Conservation (phyloP, 2,113 vertebrate species). For the Parus major region DNA sequence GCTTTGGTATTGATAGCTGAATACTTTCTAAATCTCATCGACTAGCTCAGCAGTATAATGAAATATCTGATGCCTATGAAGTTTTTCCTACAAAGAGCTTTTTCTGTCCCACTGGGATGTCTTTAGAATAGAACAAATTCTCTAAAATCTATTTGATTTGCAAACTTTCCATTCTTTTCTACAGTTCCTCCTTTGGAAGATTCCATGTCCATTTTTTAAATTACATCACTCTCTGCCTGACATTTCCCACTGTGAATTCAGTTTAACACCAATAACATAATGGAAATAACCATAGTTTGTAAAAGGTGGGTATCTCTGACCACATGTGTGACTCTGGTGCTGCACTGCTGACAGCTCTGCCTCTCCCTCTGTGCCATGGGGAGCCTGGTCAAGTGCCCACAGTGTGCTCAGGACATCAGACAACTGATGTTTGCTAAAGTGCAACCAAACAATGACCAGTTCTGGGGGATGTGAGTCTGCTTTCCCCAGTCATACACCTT, state of each 20-base stretch:
- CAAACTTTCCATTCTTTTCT: background rate
- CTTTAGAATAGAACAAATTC: background rate
- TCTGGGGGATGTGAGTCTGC: rapidly evolving
- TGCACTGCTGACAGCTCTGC: background rate
- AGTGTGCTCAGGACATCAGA: background rate
- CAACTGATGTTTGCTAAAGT: background rate
- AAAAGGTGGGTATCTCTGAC: background rate
- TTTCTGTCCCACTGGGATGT: background rate
- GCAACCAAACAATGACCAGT: background rate
- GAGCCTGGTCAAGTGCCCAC: background rate
- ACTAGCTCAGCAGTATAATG: background rate
- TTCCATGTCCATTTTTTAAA: background rate
- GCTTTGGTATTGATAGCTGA: background rate
- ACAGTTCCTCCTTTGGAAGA: background rate
- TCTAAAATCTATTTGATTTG: background rate
- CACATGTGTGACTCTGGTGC: rapidly evolving
- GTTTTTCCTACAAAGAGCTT: background rate
- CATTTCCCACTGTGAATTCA: background rate
- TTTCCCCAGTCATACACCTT: background rate
- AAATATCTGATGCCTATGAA: background rate
- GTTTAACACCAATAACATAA: background rate
- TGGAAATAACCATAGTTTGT: background rate
- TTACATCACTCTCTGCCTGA: background rate
- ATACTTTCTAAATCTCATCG: background rate
- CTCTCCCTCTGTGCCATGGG: background rate